phyloP scores from a whole-genome alignment of 92 coral and sea anemone species.

The Umimayanthus kanabou region DNA sequence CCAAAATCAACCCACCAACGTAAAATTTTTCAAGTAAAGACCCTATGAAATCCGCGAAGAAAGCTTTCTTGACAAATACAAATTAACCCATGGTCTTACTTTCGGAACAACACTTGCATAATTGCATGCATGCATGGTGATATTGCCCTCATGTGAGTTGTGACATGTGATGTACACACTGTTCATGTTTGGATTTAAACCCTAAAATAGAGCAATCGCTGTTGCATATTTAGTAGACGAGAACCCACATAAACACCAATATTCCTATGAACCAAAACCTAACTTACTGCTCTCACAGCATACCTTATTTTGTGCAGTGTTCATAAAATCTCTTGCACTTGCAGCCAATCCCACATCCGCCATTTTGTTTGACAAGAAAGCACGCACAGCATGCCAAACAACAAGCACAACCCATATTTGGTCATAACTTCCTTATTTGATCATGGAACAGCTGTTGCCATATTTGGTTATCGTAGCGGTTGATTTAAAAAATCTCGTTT shows the following conservation, averaged over 20 bases:
- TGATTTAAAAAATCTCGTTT: constrained; percentile 27
- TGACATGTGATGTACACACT: not conserved
- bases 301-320: constrained; percentile 16
- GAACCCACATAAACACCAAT: not conserved
- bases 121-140: too few species aligned
- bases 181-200: not conserved
- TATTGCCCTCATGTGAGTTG: too few species aligned
- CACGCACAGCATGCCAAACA: not conserved
- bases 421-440: constrained; percentile 31
- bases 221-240: not conserved
- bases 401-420: constrained; percentile 10
- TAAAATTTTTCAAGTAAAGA: too few species aligned
- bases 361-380: constrained; percentile 13
- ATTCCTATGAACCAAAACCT: not conserved
- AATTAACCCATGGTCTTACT: too few species aligned
- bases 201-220: not conserved
- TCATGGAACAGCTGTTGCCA: constrained; percentile 1
- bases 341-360: constrained; percentile 27
- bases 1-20: too few species aligned
- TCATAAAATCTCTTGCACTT: not conserved
- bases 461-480: constrained; percentile 42
- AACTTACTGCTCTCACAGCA: not conserved
- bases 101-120: too few species aligned
- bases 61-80: not conserved
- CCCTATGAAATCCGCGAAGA: not conserved